These are phyloP conservation scores for Eretmocerus hayati DNA, from an alignment of 2,888 invertebrate species.

Conservation along the genomic window DNA sequence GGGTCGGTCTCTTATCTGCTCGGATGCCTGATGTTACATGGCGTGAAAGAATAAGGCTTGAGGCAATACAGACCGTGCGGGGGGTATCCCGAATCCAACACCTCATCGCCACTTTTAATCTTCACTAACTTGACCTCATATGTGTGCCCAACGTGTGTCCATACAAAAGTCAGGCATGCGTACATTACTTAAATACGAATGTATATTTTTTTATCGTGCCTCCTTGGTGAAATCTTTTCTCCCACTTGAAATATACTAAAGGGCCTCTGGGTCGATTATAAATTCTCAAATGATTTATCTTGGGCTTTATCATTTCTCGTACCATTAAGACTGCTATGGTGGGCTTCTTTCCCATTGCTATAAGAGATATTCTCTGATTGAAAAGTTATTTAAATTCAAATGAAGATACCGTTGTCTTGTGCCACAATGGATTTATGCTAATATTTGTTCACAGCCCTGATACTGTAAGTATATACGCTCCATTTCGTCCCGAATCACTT, in stretches of 20 bases:
- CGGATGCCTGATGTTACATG: too few relatives aligned
- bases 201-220: too few relatives aligned
- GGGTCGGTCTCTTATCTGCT: neutral
- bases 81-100: neutral
- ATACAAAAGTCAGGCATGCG: too few relatives aligned
- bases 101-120: too few relatives aligned
- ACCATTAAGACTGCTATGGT: neutral
- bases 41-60: neutral
- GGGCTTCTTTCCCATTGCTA: neutral
- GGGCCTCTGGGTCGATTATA: too few relatives aligned
- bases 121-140: too few relatives aligned
- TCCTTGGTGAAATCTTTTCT: too few relatives aligned
- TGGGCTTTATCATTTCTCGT: slow-evolving; percentile 4
- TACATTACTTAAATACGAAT: too few relatives aligned
- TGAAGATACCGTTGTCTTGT: neutral
- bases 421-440: neutral
- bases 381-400: neutral
- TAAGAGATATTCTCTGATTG: neutral
- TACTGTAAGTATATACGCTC: neutral
- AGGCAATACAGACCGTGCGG: neutral
- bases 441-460: neutral
- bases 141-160: neutral
- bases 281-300: slow-evolving; percentile 13
- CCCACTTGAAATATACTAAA: too few relatives aligned
- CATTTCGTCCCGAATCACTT: too few relatives aligned